Conservation (phyloP, 2,888 invertebrate genomes). For the Arrhopalites spinosus region DNA sequence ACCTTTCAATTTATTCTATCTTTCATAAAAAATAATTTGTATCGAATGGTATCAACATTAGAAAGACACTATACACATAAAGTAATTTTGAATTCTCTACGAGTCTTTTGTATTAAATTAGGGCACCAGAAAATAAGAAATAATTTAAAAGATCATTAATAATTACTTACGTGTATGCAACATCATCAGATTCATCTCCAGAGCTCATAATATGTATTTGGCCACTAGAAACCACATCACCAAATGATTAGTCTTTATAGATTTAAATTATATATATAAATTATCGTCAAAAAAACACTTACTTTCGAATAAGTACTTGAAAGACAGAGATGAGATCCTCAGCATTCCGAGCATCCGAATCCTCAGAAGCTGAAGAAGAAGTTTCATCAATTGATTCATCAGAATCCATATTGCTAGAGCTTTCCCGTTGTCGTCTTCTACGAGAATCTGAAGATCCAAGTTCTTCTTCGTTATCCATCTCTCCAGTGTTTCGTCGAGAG, state of each 20-base stretch:
- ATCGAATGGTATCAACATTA: no score
- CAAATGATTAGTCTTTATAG: slow-evolving; percentile 32
- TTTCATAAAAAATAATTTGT: no score
- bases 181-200: slow-evolving; percentile 47
- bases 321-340: slow-evolving; percentile 52
- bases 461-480: background rate
- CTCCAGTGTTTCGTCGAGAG: background rate
- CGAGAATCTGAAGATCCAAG: background rate
- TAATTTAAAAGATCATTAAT: no score
- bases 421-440: background rate
- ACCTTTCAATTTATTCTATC: no score
- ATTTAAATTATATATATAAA: slow-evolving; percentile 26
- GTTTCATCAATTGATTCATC: slow-evolving; percentile 8
- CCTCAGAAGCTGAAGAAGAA: slow-evolving; percentile 12
- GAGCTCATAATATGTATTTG: slow-evolving; percentile 54
- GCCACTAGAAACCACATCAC: slow-evolving; percentile 44
- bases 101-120: no score
- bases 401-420: background rate
- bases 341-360: slow-evolving; percentile 27
- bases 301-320: slow-evolving; percentile 51
- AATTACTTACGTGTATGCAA: slow-evolving; percentile 27
- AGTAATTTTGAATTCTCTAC: no score
- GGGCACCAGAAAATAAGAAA: no score
- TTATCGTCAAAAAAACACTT: background rate
- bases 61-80: no score